Base-by-base conservation (phyloP, 2,797 vertebrate genomes). In the Manis crassicaudata region DNA sequence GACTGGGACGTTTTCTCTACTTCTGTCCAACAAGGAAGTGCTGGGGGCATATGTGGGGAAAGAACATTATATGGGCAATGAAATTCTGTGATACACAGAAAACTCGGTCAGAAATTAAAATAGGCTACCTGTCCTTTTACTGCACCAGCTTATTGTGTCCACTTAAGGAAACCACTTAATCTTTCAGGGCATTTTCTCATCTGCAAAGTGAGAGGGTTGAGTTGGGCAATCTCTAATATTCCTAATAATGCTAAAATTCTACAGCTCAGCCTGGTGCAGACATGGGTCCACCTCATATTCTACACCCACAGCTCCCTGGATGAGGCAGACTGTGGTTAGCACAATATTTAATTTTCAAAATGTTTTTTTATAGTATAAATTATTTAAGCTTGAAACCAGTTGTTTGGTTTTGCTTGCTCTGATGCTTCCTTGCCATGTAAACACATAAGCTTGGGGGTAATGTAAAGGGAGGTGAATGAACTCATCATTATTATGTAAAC, bases 311-410 rank as follows among this genome's bases (percentile, higher is more conserved):
- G 72, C 27, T 83, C 62, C 62, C 90, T 84, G 50, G 92, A 96
- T 8, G 52, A 92, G 32, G 73, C 60, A 75, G 95, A 82, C 85
- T 79, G 88, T 25, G 83, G 40, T 68, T 16, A 68, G 91, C 86
- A 92, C 91, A 95, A 95, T 97, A 95, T 97, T 97, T 97, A 94
- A 91, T 62, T 96, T 77, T 84, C 62, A 63, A 58, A 88, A 94
- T 87, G 67, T 37, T 72, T 72, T 25, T 92, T 92, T 76, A 86
- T 67, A 67, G 43, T 90, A 67, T 96, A 95, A 93, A 96, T 97
- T 90, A 97, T 90, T 93, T 82, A 72, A 94, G 93, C 52, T 80
- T 65, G 43, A 94, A 86, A 54, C 52, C 17, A 56, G 95, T 89
- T 96, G 90, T 93, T 95, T 94, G 89, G 90, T 52, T 96, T 92